Evolutionary conservation across 2,888 invertebrate species (phyloP).

Genomic region (Macrophya annulata): DNA sequence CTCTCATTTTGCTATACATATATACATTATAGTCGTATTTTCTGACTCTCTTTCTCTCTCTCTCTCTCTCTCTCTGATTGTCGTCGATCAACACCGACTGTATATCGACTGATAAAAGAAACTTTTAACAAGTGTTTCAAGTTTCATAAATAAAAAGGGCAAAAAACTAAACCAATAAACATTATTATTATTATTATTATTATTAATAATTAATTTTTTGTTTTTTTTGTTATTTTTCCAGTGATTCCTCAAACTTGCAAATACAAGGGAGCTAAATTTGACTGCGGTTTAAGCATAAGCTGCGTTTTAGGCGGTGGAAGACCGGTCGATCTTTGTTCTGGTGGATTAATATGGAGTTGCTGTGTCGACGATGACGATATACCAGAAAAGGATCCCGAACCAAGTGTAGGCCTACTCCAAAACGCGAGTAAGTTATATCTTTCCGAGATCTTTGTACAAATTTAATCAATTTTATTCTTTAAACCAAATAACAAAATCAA

Average conservation of each 20-base stretch:
- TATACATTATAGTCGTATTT: background rate
- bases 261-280: conserved; percentile 92
- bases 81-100: background rate
- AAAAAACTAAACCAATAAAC: background rate
- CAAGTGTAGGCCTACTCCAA: conserved; percentile 83
- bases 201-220: no score
- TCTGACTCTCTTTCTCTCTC: background rate
- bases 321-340: conserved; percentile 94
- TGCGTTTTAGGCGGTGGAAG: conserved; percentile 94
- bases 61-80: background rate
- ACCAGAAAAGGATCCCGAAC: conserved; percentile 77
- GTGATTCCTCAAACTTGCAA: conserved; percentile 95
- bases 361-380: conserved; percentile 89
- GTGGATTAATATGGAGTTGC: conserved; percentile 97
- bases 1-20: no score
- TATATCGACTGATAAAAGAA: background rate
- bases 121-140: background rate
- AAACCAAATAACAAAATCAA: background rate
- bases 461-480: background rate
- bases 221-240: conserved; percentile 81
- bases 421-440: conserved; percentile 91
- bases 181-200: background rate
- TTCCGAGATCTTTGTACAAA: background rate
- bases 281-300: conserved; percentile 94
- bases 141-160: background rate